Evolutionary conservation across 2,797 vertebrate genomes (phyloP), one percentile per base, ranked within the genome.

Genomic region (Hippopotamyrus pictus): DNA sequence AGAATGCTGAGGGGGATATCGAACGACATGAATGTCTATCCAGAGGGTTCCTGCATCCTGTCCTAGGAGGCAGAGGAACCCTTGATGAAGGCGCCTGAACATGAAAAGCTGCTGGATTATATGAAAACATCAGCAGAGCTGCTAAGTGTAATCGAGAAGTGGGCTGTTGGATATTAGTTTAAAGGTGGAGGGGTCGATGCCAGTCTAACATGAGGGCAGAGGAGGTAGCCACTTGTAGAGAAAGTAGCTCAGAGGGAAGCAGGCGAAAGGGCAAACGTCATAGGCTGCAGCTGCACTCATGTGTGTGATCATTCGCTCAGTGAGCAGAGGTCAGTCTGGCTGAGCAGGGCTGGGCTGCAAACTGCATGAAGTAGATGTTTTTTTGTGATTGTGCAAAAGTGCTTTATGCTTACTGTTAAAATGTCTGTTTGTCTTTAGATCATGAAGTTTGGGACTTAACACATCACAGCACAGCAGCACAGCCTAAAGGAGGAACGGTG

Each of bases 261-360:
- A n/a, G 53, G 76, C 29, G 19, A 87, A 87, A 87, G 33, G 12
- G 33, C 19, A 59, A 87, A 59, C 9, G 53, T 87, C 29, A 41
- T 14, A 17, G 17, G 51, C 37, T 87, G 17, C 11, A 87, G 86
- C 29, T 14, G 33, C 53, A 87, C 22, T 12, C 3, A 17, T 9
- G 53, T 54, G 33, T 87, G 53, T 19, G 51, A 73, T n/a, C 7
- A 17, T 57, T 41, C 51, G 4, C 25, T 59, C 29, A 22, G 53
- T 87, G 86, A 59, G 86, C 86, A 87, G 86, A 87, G 86, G 29
- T 87, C 14, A 59, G 54, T 59, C 33, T 87, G 12, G 85, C 25
- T n/a, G 37, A 62, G 29, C 53, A 9, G 29, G 33, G n/a, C 76
- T 82, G 76, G 37, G 73, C 41, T n/a, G 37, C 73, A 79, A n/a